phyloP scores from a whole-genome alignment of 1,140 invertebrate species.

The Tetragonula clypearis region DNA sequence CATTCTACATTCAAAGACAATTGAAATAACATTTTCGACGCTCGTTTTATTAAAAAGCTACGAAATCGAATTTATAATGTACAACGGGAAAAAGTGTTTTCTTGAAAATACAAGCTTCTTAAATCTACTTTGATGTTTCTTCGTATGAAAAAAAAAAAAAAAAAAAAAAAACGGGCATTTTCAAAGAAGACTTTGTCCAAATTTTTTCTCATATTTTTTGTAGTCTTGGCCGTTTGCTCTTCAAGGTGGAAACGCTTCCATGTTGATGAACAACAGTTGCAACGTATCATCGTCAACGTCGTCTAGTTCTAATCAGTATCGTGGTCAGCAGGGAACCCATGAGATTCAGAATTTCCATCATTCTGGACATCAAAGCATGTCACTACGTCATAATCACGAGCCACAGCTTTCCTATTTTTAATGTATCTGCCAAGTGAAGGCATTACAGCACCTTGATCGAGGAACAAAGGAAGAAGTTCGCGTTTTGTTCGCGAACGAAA shows the following conservation, averaged over 20 bases:
- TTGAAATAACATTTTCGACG: not conserved
- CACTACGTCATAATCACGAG: constrained; percentile 70
- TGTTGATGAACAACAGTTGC: constrained; percentile 74
- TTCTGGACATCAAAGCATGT: constrained; percentile 65
- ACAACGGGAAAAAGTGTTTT: not conserved
- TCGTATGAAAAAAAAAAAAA: not conserved
- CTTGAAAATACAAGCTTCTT: not conserved
- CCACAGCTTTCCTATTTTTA: constrained; percentile 73
- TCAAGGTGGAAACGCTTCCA: constrained; percentile 67
- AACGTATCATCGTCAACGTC: constrained; percentile 72
- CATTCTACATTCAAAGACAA: not conserved
- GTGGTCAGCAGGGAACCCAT: constrained; percentile 67
- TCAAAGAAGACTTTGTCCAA: not conserved
- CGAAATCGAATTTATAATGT: not conserved
- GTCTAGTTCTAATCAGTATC: constrained; percentile 69
- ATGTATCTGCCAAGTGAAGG: constrained; percentile 23
- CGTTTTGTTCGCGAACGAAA: not conserved
- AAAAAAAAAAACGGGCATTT: too few relatives aligned
- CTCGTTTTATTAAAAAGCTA: not conserved
- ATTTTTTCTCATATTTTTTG: constrained; percentile 37
- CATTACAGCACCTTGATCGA: not conserved
- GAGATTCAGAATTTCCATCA: constrained; percentile 71
- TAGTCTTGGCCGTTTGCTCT: constrained; percentile 78
- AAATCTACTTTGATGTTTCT: not conserved
- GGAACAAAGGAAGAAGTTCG: not conserved